Conservation (phyloP, 1,140 invertebrate genomes). For the Drosophila serrata region DNA sequence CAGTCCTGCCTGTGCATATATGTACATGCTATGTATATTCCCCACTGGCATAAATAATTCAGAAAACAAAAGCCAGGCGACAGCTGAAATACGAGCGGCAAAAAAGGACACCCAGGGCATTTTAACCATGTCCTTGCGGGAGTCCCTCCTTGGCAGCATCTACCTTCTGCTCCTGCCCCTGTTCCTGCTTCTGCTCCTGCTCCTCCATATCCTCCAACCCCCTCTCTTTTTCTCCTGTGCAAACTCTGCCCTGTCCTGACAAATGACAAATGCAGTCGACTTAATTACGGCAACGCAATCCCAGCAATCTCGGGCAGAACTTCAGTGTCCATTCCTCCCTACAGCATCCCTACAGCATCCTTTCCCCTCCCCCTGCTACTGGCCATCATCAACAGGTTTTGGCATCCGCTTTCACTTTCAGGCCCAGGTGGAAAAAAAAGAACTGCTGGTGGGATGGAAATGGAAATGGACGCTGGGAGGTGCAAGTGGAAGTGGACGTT, state of each 20-base stretch:
- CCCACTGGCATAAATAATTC: conserved; percentile 49
- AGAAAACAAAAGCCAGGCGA: conserved; percentile 36
- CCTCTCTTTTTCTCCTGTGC: not conserved
- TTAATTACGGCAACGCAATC: conserved; percentile 42
- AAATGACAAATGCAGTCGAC: conserved; percentile 49
- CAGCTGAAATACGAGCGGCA: conserved; percentile 33
- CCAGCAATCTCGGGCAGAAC: conserved; percentile 24
- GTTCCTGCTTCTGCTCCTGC: not conserved
- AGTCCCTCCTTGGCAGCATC: conserved; percentile 4
- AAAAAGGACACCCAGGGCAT: conserved; percentile 35
- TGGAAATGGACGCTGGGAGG: not conserved
- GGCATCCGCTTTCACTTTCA: conserved; percentile 43
- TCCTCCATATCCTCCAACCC: not conserved
- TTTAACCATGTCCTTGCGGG: conserved; percentile 39
- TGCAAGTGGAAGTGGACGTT: not conserved
- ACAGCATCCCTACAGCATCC: not conserved
- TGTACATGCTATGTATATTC: conserved; percentile 16
- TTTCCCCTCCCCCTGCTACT: no score
- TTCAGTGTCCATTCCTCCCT: not conserved
- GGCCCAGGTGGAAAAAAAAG: conserved; percentile 13
- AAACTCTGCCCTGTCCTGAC: conserved; percentile 5
- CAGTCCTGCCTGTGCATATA: conserved; percentile 8
- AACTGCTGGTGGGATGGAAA: not conserved
- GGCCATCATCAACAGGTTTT: conserved; percentile 40
- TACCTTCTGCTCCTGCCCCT: not conserved